Evolutionary conservation across 2,888 invertebrate species (phyloP).

Genomic region (Plebejus argus): DNA sequence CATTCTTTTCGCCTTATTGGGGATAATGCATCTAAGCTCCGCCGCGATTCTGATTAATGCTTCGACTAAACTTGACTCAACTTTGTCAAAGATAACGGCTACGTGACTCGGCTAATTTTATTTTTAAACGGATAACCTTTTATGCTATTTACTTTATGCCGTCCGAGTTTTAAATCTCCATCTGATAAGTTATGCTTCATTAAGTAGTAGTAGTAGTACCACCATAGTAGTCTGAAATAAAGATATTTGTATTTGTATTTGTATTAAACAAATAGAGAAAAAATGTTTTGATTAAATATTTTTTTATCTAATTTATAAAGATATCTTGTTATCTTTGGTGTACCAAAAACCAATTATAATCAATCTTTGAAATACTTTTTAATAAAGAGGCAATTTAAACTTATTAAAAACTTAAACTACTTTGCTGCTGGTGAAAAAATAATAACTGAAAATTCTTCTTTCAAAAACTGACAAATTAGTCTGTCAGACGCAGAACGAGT

Average conservation of each 20-base stretch:
- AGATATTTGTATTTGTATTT: too few relatives aligned
- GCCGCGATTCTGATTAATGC: constrained; percentile 78
- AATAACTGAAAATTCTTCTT: neutral
- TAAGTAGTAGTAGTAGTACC: too few relatives aligned
- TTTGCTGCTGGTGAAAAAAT: neutral
- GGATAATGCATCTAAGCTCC: constrained; percentile 76
- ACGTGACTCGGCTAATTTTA: constrained; percentile 76
- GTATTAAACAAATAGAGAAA: neutral
- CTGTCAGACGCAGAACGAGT: neutral
- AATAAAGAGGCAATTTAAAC: neutral
- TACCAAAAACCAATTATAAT: too few relatives aligned
- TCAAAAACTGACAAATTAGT: neutral
- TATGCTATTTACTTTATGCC: constrained; percentile 13
- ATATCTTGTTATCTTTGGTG: too few relatives aligned
- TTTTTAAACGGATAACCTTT: constrained; percentile 48
- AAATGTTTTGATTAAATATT: too few relatives aligned
- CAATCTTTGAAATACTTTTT: neutral
- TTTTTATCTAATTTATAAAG: too few relatives aligned
- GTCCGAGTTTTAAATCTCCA: neutral
- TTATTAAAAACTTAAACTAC: neutral
- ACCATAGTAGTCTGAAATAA: too few relatives aligned
- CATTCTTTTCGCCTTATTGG: constrained; percentile 78
- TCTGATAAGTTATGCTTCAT: neutral
- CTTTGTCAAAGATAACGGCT: constrained; percentile 76
- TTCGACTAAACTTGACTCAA: constrained; percentile 66